Evolutionary conservation across 1,140 invertebrate species (phyloP).

Genomic region (Micrasema minimum): DNA sequence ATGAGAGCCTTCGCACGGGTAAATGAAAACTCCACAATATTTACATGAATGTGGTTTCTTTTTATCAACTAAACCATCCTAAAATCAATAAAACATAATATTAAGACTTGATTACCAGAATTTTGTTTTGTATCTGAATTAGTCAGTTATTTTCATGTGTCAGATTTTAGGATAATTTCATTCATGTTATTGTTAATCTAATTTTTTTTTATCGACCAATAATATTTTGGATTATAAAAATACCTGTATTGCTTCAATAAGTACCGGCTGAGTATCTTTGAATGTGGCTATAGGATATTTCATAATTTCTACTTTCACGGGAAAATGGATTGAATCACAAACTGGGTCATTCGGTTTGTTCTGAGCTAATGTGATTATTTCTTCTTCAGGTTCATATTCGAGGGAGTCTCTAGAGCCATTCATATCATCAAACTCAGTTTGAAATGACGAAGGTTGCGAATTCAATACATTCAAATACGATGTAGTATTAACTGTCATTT

Average conservation of each 20-base stretch:
- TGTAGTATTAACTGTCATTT: slow-evolving; percentile 50
- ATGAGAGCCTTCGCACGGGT: slow-evolving; percentile 56
- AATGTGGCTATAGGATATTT: not conserved
- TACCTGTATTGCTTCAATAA: not conserved
- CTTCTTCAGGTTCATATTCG: slow-evolving; percentile 16
- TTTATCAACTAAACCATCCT: slow-evolving; percentile 21
- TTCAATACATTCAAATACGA: slow-evolving; percentile 52
- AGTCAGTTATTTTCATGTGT: not conserved
- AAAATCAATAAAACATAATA: slow-evolving; percentile 13
- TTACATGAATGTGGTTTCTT: slow-evolving; percentile 55
- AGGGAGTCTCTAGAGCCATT: slow-evolving; percentile 48
- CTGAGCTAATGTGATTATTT: not conserved
- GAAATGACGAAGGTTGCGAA: slow-evolving; percentile 55
- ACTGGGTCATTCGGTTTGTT: slow-evolving; percentile 3
- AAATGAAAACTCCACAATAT: slow-evolving; percentile 59
- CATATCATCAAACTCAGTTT: slow-evolving; percentile 58
- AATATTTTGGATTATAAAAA: too few relatives aligned
- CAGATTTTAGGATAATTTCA: not conserved
- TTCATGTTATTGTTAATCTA: not conserved
- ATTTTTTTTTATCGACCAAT: too few relatives aligned
- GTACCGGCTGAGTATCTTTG: slow-evolving; percentile 5
- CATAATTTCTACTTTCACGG: slow-evolving; percentile 28
- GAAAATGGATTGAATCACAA: not conserved
- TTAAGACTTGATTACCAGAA: too few relatives aligned
- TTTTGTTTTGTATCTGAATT: too few relatives aligned